These are phyloP conservation scores for Lophura swinhoii DNA, from an alignment of 2,797 vertebrate species.

Conservation along the genomic window DNA sequence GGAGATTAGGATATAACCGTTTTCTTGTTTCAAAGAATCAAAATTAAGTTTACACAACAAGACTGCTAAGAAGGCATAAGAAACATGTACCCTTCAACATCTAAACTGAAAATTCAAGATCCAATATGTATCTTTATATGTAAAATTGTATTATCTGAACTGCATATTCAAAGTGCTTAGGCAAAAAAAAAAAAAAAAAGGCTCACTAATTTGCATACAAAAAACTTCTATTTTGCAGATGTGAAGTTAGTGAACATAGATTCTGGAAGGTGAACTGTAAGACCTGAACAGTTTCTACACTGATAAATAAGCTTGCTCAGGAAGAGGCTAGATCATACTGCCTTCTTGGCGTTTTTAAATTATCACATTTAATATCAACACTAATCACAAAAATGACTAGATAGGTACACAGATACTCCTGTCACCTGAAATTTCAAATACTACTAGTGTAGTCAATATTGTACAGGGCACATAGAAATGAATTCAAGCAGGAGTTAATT, in stretches of 20 bases:
- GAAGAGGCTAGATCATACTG: not conserved
- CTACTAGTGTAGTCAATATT: not conserved
- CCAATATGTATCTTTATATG: not conserved
- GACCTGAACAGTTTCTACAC: not conserved
- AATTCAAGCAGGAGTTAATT: slow-evolving; percentile 19
- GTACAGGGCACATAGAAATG: not conserved
- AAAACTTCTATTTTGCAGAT: not conserved
- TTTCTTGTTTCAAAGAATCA: not conserved
- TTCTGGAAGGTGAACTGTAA: not conserved
- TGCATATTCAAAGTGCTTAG: not conserved
- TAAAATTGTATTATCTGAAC: not conserved
- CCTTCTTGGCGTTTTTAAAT: slow-evolving; percentile 20
- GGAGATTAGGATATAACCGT: not conserved
- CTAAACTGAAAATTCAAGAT: not conserved
- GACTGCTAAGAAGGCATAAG: not conserved
- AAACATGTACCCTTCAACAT: not conserved
- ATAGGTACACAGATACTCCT: not conserved
- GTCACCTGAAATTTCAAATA: slow-evolving; percentile 21
- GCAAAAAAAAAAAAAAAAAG: not conserved
- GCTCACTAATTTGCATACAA: not conserved
- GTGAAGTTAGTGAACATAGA: not conserved
- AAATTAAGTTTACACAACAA: not conserved
- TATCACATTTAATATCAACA: slow-evolving; percentile 26
- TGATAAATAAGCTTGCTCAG: slow-evolving; percentile 20
- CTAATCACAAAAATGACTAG: slow-evolving; percentile 43